phyloP scores from a whole-genome alignment of 2,888 invertebrate genomes.

The Vannuccia rotundouncinata region DNA sequence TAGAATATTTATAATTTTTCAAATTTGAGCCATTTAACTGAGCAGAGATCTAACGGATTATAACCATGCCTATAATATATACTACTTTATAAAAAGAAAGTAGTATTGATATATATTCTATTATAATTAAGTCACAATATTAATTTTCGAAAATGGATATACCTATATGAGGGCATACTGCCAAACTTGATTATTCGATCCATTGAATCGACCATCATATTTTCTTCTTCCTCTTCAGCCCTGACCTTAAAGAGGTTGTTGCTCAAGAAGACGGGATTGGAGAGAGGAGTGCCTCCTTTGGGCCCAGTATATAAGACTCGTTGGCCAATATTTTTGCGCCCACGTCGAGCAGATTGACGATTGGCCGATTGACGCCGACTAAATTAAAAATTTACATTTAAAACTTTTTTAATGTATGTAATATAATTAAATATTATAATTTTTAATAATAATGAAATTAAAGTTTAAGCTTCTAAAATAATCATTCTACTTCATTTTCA shows the following conservation, averaged over 20 bases:
- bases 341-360: neutral
- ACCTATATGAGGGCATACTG: conserved; percentile 37
- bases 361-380: neutral
- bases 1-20: no score
- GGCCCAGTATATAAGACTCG: neutral
- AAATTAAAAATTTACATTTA: no score
- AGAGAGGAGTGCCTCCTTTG: neutral
- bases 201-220: conserved; percentile 5
- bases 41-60: no score
- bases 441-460: no score
- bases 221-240: neutral
- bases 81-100: no score
- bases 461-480: no score
- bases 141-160: neutral
- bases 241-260: neutral
- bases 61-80: no score
- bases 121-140: neutral
- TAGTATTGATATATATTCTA: no score
- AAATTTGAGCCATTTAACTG: no score
- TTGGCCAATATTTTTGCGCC: neutral
- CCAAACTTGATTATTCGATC: conserved; percentile 38
- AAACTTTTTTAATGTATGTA: no score
- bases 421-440: no score
- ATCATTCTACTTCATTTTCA: no score
- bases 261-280: neutral